Conservation (phyloP, 1,140 invertebrate species). For the Muscidifurax raptorellus region DNA sequence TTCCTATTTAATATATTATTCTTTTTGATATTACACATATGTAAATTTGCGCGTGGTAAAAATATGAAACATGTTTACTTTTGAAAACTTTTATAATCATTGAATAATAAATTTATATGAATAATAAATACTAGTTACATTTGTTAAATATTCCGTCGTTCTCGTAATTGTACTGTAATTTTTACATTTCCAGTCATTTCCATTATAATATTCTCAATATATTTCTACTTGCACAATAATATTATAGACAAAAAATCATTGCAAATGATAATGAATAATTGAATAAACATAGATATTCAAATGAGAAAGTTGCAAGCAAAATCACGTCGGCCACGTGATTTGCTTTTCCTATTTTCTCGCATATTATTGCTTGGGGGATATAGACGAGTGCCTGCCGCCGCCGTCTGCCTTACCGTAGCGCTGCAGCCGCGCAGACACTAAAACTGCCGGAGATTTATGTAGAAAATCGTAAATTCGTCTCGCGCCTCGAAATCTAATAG, state of each 20-base stretch:
- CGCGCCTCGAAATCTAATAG: slow-evolving; percentile 59
- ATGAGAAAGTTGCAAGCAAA: slow-evolving; percentile 23
- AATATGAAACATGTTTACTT: no score
- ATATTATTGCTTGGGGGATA: slow-evolving; percentile 47
- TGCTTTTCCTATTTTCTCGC: slow-evolving; percentile 41
- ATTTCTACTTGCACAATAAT: no score
- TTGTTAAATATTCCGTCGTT: no score
- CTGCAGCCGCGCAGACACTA: slow-evolving; percentile 24
- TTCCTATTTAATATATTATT: no score
- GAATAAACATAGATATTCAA: slow-evolving; percentile 21
- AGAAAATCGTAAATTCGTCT: slow-evolving; percentile 60
- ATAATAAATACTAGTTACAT: no score
- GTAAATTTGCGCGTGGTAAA: no score
- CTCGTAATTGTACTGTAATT: no score
- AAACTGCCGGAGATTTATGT: slow-evolving; percentile 55
- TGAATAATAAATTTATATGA: no score
- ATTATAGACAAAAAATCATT: neutral
- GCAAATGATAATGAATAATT: slow-evolving; percentile 30
- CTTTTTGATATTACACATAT: no score
- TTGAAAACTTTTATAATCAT: no score
- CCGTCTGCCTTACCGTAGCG: neutral
- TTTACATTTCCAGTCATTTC: no score
- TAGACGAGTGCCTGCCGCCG: slow-evolving; percentile 9
- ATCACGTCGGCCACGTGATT: slow-evolving; percentile 39
- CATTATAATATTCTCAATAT: no score